Conservation (phyloP, 2,797 vertebrate genomes). For the Alosa sapidissima region DNA sequence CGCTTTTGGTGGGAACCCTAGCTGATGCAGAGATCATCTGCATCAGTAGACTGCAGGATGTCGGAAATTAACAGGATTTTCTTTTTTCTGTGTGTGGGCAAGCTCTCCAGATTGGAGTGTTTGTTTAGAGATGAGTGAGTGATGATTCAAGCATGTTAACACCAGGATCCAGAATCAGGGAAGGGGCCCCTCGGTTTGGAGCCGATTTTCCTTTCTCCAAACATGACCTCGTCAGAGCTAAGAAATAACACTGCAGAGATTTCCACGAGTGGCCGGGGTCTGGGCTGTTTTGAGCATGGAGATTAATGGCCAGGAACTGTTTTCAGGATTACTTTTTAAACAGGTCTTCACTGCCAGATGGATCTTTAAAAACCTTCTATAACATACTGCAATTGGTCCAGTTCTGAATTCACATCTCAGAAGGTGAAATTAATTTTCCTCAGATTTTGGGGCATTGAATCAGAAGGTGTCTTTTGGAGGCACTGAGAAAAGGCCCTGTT, state of each 20-base stretch:
- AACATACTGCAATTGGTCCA: neutral
- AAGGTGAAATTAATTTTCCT: neutral
- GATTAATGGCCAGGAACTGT: neutral
- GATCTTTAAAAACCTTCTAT: neutral
- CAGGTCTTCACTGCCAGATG: neutral
- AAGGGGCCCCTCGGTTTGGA: neutral
- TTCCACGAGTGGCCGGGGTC: neutral
- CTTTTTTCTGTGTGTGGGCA: neutral
- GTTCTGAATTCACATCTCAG: neutral
- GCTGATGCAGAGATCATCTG: neutral
- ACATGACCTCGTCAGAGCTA: neutral
- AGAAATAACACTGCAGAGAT: neutral
- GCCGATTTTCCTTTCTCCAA: neutral
- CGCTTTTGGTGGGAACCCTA: neutral
- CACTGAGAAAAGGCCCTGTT: neutral
- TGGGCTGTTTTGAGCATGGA: neutral
- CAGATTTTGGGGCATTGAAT: neutral
- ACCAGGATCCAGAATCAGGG: neutral
- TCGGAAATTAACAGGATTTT: constrained; percentile 3
- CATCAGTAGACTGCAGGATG: neutral
- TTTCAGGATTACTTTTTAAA: neutral
- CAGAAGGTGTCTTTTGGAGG: neutral
- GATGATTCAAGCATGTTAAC: constrained; percentile 19
- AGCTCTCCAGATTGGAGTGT: constrained; percentile 20
- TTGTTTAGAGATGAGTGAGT: constrained; percentile 34